Conservation (phyloP, 2,113 vertebrate genomes). For the Centropristis striata region DNA sequence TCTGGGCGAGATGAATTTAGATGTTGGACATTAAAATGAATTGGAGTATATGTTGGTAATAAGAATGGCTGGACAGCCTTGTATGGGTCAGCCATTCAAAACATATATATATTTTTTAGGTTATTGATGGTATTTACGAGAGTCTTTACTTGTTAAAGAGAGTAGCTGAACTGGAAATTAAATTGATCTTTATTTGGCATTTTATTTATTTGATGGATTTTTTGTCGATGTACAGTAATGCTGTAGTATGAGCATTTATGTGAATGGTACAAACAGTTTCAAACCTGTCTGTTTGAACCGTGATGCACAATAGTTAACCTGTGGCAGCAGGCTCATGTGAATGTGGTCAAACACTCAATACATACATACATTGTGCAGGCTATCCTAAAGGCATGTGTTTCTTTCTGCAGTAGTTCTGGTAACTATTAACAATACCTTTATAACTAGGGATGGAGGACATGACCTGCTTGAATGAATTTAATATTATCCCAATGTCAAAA, state of each 20-base stretch:
- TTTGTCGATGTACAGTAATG: background rate
- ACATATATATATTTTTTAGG: background rate
- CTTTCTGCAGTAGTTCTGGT: too few relatives aligned
- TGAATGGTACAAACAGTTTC: background rate
- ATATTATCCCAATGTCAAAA: background rate
- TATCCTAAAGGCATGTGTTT: too few relatives aligned
- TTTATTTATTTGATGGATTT: background rate
- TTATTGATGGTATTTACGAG: background rate
- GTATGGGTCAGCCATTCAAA: background rate
- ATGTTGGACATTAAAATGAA: conserved; percentile 9
- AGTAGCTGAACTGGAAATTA: background rate
- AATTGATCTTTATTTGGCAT: background rate
- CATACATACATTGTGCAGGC: too few relatives aligned
- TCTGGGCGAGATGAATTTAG: conserved; percentile 17
- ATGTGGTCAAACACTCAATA: background rate
- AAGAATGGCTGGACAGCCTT: background rate
- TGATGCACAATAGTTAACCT: background rate
- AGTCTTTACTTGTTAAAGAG: background rate
- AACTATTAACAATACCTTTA: background rate
- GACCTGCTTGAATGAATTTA: background rate
- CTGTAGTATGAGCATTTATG: background rate
- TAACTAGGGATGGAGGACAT: background rate
- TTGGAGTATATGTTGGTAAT: conserved; percentile 17
- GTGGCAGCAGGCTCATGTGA: background rate
- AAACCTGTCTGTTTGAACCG: background rate